These are phyloP conservation scores for Rhabdomys pumilio DNA, from an alignment of 2,797 vertebrate genomes.

Conservation along the genomic window DNA sequence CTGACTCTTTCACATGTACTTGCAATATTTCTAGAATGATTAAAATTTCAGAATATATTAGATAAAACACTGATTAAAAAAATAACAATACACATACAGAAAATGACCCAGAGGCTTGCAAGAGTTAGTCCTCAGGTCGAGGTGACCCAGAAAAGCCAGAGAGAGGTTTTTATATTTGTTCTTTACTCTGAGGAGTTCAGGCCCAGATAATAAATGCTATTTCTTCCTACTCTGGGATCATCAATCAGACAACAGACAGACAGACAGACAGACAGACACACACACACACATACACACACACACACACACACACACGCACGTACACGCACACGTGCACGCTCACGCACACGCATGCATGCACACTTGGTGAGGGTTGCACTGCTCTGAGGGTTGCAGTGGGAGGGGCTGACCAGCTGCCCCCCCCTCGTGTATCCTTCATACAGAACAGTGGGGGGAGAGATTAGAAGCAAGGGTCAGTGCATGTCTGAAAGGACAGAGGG, in stretches of 20 bases:
- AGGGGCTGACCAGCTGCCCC: neutral
- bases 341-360: neutral
- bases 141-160: neutral
- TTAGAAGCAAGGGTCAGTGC: rapidly evolving
- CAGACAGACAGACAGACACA: neutral
- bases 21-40: neutral
- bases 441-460: neutral
- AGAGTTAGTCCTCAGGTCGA: neutral
- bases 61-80: neutral
- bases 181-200: neutral
- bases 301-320: neutral
- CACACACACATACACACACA: neutral
- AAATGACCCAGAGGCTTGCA: neutral
- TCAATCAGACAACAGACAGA: neutral
- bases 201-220: neutral
- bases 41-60: neutral
- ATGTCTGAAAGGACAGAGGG: neutral
- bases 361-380: neutral
- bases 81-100: neutral
- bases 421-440: rapidly evolving
- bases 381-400: neutral
- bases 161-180: neutral
- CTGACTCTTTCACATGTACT: neutral
- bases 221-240: neutral
- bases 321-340: neutral